Evolutionary conservation across 2,888 invertebrate genomes (phyloP).

Genomic region (Hyposoter didymator): DNA sequence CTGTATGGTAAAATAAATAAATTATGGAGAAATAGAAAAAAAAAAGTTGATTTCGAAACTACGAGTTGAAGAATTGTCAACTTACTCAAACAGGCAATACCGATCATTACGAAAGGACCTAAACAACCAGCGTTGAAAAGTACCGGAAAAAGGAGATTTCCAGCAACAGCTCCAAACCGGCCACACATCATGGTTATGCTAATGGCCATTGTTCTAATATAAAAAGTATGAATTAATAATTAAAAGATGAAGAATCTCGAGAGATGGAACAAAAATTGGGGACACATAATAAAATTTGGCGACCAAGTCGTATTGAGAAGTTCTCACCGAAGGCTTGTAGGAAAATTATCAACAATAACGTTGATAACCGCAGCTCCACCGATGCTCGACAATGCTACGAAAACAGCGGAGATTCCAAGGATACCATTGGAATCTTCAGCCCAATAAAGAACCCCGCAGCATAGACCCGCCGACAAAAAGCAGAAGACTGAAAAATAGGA

Average conservation of each 20-base stretch:
- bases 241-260: background rate
- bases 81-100: conserved; percentile 87
- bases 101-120: conserved; percentile 90
- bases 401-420: conserved; percentile 80
- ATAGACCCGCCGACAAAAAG: conserved; percentile 80
- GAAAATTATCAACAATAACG: conserved; percentile 83
- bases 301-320: background rate
- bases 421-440: conserved; percentile 78
- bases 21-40: background rate
- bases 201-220: conserved; percentile 89
- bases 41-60: background rate
- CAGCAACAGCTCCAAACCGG: conserved; percentile 89
- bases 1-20: too few species aligned
- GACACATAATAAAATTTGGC: background rate
- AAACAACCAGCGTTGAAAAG: conserved; percentile 89
- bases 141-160: conserved; percentile 90
- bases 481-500: conserved; percentile 76
- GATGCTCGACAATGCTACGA: conserved; percentile 84
- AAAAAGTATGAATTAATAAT: conserved; percentile 12
- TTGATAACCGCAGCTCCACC: conserved; percentile 85
- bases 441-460: conserved; percentile 82
- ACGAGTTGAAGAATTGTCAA: background rate
- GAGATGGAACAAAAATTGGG: background rate
- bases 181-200: conserved; percentile 90
- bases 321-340: conserved; percentile 79